Conservation (phyloP, 2,888 invertebrate species). For the Agapetus fuscipes region DNA sequence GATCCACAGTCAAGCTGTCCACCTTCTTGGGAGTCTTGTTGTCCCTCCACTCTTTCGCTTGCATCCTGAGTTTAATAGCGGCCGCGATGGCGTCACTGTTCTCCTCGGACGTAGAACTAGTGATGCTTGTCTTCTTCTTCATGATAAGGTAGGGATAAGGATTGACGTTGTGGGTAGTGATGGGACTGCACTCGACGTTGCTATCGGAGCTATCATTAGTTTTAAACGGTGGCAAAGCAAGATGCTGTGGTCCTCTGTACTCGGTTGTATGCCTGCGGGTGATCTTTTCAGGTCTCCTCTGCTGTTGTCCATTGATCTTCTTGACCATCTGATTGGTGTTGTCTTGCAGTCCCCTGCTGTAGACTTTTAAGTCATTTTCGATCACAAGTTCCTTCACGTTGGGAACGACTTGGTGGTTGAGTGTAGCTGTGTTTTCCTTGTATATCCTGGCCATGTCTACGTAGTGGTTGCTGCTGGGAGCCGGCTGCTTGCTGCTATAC, state of each 20-base stretch:
- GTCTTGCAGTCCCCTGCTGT: conserved; percentile 9
- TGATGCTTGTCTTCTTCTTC: conserved; percentile 16
- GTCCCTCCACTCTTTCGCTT: conserved; percentile 16
- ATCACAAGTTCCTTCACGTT: conserved; percentile 5
- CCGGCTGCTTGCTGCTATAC: neutral
- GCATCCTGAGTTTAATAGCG: conserved; percentile 14
- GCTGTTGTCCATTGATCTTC: no score
- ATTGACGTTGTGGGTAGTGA: conserved; percentile 2
- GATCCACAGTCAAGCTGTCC: conserved; percentile 18
- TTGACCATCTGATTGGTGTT: conserved; percentile 10
- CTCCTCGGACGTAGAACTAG: conserved; percentile 18
- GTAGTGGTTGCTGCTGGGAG: conserved; percentile 7
- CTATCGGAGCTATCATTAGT: conserved; percentile 18
- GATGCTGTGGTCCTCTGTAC: conserved; percentile 16
- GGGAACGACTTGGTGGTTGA: neutral
- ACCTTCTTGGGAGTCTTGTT: conserved; percentile 10
- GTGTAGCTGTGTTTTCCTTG: conserved; percentile 7
- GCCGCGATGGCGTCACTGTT: conserved; percentile 15
- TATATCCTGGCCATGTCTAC: conserved; percentile 15
- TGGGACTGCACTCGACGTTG: conserved; percentile 17
- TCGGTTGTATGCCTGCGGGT: conserved; percentile 18
- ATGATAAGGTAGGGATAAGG: conserved; percentile 15
- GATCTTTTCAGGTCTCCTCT: conserved; percentile 6
- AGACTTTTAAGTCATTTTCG: conserved; percentile 6
- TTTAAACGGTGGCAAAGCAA: conserved; percentile 13